Conservation (phyloP, 2,113 vertebrate species). For the Amblyornis subalaris region DNA sequence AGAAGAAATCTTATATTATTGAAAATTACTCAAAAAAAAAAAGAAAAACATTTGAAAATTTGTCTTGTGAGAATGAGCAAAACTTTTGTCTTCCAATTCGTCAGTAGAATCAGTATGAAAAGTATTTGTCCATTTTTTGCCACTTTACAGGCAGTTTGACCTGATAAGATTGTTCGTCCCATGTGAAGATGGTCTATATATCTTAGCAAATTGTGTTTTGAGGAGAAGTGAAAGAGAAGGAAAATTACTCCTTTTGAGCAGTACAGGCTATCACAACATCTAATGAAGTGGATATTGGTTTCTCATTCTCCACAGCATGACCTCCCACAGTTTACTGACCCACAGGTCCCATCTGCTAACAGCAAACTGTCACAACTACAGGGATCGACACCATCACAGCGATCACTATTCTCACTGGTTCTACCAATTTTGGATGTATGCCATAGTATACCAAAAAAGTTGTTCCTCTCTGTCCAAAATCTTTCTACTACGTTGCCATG, state of each 20-base stretch:
- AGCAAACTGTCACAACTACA: neutral
- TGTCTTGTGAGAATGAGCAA: neutral
- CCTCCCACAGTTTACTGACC: neutral
- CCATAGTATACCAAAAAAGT: neutral
- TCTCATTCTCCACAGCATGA: neutral
- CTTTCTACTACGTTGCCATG: neutral
- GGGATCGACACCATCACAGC: neutral
- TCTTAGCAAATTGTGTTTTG: neutral
- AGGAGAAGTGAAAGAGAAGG: neutral
- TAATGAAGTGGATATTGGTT: neutral
- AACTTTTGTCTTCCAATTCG: neutral
- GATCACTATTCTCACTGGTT: accelerated
- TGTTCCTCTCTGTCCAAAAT: neutral
- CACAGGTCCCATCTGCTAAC: neutral
- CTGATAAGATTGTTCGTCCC: neutral
- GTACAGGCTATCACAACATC: neutral
- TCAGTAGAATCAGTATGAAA: neutral
- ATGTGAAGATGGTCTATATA: accelerated
- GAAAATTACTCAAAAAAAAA: neutral
- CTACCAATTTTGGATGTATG: neutral
- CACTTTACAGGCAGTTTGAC: neutral
- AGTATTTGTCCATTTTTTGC: neutral
- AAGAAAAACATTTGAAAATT: neutral
- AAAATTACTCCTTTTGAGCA: neutral
- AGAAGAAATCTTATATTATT: neutral